These are phyloP conservation scores for Sorex maritimensis DNA, from an alignment of 2,797 vertebrate species.

Conservation along the genomic window DNA sequence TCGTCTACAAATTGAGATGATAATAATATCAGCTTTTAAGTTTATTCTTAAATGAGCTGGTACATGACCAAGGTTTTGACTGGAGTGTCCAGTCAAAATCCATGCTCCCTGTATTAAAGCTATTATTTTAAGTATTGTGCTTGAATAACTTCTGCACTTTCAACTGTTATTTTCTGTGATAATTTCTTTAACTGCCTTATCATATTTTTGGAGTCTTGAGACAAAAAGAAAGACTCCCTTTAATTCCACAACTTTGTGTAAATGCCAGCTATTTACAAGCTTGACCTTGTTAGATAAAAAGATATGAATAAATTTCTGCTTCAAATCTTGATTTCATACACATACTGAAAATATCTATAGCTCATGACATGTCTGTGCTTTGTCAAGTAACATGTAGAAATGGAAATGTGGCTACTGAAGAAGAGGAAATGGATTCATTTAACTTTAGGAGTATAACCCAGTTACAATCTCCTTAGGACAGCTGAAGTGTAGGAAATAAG, in stretches of 20 bases:
- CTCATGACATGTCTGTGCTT: background rate
- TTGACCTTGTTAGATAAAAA: background rate
- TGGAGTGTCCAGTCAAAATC: background rate
- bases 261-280: background rate
- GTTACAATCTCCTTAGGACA: background rate
- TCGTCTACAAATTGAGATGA: background rate
- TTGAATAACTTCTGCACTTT: background rate
- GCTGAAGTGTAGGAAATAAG: background rate
- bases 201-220: background rate
- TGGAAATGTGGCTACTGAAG: fast-evolving
- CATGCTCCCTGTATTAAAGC: background rate
- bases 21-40: background rate
- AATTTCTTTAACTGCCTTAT: background rate
- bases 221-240: background rate
- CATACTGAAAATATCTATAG: background rate
- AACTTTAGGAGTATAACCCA: background rate
- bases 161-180: background rate
- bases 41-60: background rate
- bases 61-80: background rate
- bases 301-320: background rate
- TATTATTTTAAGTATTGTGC: background rate
- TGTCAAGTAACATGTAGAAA: background rate
- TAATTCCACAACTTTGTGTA: background rate
- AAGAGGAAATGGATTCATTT: fast-evolving
- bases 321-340: background rate